Conservation (phyloP, 2,797 vertebrate genomes). For the Staurois parvus region DNA sequence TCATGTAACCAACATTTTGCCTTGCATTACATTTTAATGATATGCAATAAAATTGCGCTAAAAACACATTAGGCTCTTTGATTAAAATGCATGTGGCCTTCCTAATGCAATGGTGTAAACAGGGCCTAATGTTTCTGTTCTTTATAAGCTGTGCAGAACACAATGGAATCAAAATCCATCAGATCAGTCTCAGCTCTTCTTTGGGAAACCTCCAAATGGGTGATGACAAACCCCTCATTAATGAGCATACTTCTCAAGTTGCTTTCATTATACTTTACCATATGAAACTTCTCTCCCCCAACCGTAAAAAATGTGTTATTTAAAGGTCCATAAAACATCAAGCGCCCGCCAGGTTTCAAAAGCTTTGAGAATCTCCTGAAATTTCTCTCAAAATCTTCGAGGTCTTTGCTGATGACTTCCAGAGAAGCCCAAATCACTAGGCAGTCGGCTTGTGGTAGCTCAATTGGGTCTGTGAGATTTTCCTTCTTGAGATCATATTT, state of each 20-base stretch:
- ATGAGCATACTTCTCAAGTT: background rate
- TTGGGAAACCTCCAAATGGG: background rate
- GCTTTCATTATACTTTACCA: background rate
- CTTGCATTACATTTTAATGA: no score
- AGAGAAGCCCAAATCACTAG: background rate
- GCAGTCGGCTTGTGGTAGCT: background rate
- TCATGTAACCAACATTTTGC: no score
- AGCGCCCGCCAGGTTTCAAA: slow-evolving; percentile 4
- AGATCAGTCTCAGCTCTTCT: background rate
- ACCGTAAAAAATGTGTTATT: background rate
- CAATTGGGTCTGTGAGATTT: no score
- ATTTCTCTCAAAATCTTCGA: background rate
- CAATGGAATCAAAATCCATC: background rate
- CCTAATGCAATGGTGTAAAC: no score
- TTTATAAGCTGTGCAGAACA: background rate
- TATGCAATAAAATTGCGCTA: no score
- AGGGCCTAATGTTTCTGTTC: background rate
- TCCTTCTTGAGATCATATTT: no score
- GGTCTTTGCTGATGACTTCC: background rate
- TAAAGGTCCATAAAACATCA: background rate
- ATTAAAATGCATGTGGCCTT: no score
- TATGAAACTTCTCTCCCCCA: background rate
- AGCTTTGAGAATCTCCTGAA: background rate
- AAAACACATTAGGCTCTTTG: no score
- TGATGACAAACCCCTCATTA: background rate